Evolutionary conservation across 1,140 invertebrate species (phyloP), one percentile per base, ranked within the genome.

Genomic region (Lucilia cuprina): DNA sequence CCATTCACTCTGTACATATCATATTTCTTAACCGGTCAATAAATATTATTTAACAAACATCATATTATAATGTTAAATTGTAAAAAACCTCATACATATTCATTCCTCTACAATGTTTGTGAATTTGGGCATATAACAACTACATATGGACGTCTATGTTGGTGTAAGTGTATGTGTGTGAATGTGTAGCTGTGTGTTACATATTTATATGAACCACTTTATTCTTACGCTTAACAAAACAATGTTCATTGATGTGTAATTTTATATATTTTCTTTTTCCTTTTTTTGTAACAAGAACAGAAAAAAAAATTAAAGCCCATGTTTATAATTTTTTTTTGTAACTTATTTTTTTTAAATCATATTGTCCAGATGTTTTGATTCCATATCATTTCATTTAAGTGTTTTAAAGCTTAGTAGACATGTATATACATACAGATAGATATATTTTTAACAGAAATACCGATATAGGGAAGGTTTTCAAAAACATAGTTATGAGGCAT

Each of bases 161-260:
- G 21, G 30, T 41, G 25, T 13, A 34, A n/a, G 30, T 70, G 14
- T 70, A 8, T 70, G 82, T 65, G 12, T 34, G n/a, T n/a, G n/a
- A n/a, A n/a, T n/a, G n/a, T n/a, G 50, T 82, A 30, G 1, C 19
- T 83, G 60, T n/a, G 41, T 30, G 13, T 19, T 47, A 74, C 65
- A 14, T 70, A 74, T 83, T 75, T 75, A 41, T 41, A 83, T 83
- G 75, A 75, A 74, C 70, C 75, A 75, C 75, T 74, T 83, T 49
- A 74, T 77, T 17, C 83, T 83, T 70, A n/a, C 65, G 65, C 65
- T 70, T 77, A 77, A 77, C 75, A 77, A n/a, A 41, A 47, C 75
- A 77, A 77, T 77, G 41, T 41, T 47, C 75, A 77, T 35, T 77
- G 30, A 77, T 77, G 30, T 77, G 65, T 10, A 35, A 41, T 77